Conservation (phyloP, 2,888 invertebrate genomes). For the Aporophyla nigra region DNA sequence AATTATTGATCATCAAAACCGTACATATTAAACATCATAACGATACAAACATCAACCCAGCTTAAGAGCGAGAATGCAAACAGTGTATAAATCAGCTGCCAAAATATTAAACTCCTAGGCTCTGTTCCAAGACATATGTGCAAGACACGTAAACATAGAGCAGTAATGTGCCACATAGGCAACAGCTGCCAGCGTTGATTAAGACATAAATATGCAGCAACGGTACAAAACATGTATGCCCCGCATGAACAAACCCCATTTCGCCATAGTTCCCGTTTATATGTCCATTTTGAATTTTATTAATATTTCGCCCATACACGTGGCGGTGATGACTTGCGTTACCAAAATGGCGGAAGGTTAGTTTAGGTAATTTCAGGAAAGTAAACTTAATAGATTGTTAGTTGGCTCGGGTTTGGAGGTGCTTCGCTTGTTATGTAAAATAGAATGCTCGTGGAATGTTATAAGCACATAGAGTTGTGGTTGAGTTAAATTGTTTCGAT, state of each 20-base stretch:
- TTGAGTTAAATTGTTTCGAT: not conserved
- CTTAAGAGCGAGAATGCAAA: constrained; percentile 43
- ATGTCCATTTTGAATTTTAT: constrained; percentile 71
- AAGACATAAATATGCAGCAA: constrained; percentile 80
- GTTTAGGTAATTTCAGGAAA: constrained; percentile 36
- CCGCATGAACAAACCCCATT: constrained; percentile 65
- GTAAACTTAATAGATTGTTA: constrained; percentile 52
- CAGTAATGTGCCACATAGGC: constrained; percentile 74
- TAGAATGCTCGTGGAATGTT: constrained; percentile 1
- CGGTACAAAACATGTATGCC: constrained; percentile 73
- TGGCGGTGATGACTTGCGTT: constrained; percentile 42
- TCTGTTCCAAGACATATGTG: constrained; percentile 72
- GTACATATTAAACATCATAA: constrained; percentile 15
- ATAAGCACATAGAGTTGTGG: constrained; percentile 2
- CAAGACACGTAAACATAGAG: constrained; percentile 72
- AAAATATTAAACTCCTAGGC: constrained; percentile 75
- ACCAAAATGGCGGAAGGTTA: constrained; percentile 34
- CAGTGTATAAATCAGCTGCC: constrained; percentile 68
- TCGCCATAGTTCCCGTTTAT: constrained; percentile 68
- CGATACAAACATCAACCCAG: constrained; percentile 31
- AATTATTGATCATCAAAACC: constrained; percentile 5
- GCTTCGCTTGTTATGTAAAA: constrained; percentile 21
- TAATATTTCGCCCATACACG: constrained; percentile 64
- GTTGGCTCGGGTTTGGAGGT: constrained; percentile 4
- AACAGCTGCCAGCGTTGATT: constrained; percentile 80